phyloP scores from a whole-genome alignment of 2,797 vertebrate genomes.

The Ambastaia sidthimunki region DNA sequence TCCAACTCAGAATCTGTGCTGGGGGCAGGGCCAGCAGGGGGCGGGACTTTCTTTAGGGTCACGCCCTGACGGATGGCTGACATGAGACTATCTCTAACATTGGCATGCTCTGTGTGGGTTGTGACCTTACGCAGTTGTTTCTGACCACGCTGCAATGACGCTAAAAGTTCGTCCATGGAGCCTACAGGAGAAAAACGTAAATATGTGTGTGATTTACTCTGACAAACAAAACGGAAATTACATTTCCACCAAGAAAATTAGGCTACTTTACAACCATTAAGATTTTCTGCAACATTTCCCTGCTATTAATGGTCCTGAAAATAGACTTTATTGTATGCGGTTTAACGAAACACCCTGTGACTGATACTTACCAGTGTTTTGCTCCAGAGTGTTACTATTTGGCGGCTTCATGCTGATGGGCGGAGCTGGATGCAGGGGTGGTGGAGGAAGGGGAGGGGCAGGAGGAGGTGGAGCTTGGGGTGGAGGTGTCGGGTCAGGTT shows the following conservation, averaged over 20 bases:
- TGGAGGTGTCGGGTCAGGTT: background rate
- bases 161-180: slow-evolving; percentile 93
- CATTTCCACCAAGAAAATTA: no score
- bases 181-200: slow-evolving; percentile 69
- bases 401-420: slow-evolving; percentile 69
- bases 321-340: background rate
- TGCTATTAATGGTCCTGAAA: background rate
- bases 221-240: background rate
- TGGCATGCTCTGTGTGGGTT: slow-evolving; percentile 18
- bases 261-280: no score
- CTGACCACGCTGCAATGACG: slow-evolving; percentile 84
- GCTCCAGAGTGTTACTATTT: slow-evolving; percentile 71
- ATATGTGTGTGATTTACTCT: background rate
- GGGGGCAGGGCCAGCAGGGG: slow-evolving; percentile 39
- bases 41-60: slow-evolving; percentile 83
- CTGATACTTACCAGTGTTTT: slow-evolving; percentile 80
- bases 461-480: slow-evolving; percentile 41
- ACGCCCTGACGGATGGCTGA: slow-evolving; percentile 89
- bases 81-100: slow-evolving; percentile 81
- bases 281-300: no score
- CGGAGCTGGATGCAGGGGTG: slow-evolving; percentile 61
- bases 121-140: slow-evolving; percentile 77
- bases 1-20: slow-evolving; percentile 83
- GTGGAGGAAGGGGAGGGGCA: slow-evolving; percentile 42
- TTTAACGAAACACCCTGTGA: background rate